These are phyloP conservation scores for Cephalopachus bancanus DNA, from an alignment of 2,797 vertebrate species.

Conservation along the genomic window DNA sequence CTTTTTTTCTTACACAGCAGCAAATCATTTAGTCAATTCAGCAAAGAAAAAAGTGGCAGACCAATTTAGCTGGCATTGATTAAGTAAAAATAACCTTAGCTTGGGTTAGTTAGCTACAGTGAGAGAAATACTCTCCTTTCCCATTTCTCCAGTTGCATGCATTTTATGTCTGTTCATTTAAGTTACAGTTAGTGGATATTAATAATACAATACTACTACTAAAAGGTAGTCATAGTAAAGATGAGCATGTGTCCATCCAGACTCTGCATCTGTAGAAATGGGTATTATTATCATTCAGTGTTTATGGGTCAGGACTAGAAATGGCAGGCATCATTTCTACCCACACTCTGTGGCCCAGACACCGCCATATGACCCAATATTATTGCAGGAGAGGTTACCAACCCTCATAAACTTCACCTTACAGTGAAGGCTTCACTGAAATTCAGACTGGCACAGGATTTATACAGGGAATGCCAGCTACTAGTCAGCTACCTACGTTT, in stretches of 20 bases:
- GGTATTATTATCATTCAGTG: neutral
- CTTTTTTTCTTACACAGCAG: neutral
- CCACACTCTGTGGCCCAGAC: neutral
- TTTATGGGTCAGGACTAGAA: neutral
- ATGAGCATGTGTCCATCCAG: neutral
- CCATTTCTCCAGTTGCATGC: neutral
- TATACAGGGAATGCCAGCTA: neutral
- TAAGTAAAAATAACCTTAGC: neutral
- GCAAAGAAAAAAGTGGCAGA: neutral
- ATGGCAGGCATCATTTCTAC: neutral
- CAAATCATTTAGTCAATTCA: neutral
- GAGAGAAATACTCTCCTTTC: neutral
- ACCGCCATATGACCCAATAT: neutral
- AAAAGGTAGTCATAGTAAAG: neutral
- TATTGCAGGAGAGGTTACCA: neutral
- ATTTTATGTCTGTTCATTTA: neutral
- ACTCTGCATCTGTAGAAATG: neutral
- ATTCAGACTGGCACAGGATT: neutral
- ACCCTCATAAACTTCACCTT: neutral
- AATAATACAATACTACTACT: neutral
- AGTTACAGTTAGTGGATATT: neutral
- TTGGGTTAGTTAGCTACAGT: neutral
- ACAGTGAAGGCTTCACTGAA: conserved; percentile 14
- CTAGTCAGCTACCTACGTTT: neutral
- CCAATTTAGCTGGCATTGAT: neutral